Conservation (phyloP, 2,888 invertebrate genomes). For the Torymus auratus region DNA sequence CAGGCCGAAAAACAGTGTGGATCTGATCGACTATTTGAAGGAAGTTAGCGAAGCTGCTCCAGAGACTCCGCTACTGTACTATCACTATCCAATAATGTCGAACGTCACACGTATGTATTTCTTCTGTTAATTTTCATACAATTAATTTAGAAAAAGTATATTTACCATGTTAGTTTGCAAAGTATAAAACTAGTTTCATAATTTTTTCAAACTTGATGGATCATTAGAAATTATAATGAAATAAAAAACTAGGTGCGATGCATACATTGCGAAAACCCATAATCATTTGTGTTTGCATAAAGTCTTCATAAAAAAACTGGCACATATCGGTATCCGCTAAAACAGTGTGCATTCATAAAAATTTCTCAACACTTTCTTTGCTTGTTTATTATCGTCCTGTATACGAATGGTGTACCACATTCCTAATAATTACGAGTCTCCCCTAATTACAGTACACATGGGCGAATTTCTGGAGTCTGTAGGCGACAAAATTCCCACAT, state of each 20-base stretch:
- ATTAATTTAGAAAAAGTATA: too few species aligned
- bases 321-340: not conserved
- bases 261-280: too few species aligned
- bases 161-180: too few species aligned
- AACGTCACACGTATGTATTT: conserved; percentile 27
- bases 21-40: conserved; percentile 83
- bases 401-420: too few species aligned
- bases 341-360: not conserved
- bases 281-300: not conserved
- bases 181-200: too few species aligned
- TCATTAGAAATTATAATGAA: too few species aligned
- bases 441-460: conserved; percentile 82
- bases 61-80: conserved; percentile 87
- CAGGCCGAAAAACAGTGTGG: conserved; percentile 81
- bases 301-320: not conserved
- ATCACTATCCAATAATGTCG: conserved; percentile 78
- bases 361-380: conserved; percentile 1
- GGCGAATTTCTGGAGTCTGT: conserved; percentile 83
- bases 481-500: conserved; percentile 82
- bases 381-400: not conserved
- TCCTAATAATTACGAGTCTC: too few species aligned
- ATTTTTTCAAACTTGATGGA: too few species aligned
- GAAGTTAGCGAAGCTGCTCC: conserved; percentile 84
- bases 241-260: too few species aligned
- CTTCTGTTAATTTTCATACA: not conserved